Base-by-base conservation (phyloP, 2,113 vertebrate genomes). In the Bettongia penicillata region DNA sequence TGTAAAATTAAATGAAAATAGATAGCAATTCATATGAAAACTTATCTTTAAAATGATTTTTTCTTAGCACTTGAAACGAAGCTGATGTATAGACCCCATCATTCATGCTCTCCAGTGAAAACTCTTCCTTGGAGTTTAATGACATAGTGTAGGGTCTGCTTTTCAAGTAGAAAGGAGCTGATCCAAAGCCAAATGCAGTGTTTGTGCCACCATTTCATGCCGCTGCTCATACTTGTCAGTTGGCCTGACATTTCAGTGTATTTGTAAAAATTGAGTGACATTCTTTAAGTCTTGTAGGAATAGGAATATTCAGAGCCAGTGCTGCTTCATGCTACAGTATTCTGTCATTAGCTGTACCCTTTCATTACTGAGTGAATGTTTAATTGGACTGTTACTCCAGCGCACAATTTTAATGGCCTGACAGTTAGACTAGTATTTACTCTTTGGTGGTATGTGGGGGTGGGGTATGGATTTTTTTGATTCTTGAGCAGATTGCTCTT, bases 11-110 rank as follows among this genome's bases (percentile, higher is more conserved):
- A 43, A 84, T 84, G 0, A 43, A 84, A n/a, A 19, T 16, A 43
- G n/a, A 43, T 84, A 84, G 97, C 57, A 92, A 6, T 96, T 49
- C 93, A 93, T 95, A 77, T 97, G 53, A 93, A 95, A 97, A 96
- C 23, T 92, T 37, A 52, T 94, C 94, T 95, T 96, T 93, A 49
- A 95, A 93, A 55, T 90, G 16, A 3, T 94, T 24, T 93, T 93
- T 90, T 96, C 95, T 89, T 94, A 97, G 94, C 96, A 96, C 92
- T 96, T 95, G 37, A n/a, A n/a, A 77, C 19, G 94, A 96, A 96
- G 47, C 51, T 93, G 94, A 93, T 50, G 50, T 93, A 52, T 26
- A 89, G 93, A 89, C 68, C 31, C 43, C 19, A 28, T 93, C 19
- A 28, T 93, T 51, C 4, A 31, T 91, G 6, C 90, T 93, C 93